Evolutionary conservation across 2,888 invertebrate genomes (phyloP).

Genomic region (Tupiocoris notatus): DNA sequence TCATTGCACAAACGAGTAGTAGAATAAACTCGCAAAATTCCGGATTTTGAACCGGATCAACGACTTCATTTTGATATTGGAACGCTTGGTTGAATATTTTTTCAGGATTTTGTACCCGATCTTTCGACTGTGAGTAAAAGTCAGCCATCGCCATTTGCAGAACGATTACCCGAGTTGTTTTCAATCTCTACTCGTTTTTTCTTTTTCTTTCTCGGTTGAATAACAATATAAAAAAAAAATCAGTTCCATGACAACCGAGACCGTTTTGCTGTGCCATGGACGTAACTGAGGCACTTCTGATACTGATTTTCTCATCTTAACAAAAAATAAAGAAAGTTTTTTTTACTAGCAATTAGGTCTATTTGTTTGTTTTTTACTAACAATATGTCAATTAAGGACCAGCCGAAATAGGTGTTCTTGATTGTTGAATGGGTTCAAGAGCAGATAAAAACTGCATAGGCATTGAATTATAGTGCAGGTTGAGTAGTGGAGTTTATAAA

Average conservation of each 20-base stretch:
- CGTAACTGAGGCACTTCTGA: background rate
- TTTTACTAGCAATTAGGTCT: background rate
- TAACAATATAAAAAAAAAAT: background rate
- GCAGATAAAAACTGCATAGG: too few relatives aligned
- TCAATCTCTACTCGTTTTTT: background rate
- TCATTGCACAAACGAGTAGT: background rate
- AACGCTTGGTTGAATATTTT: slow-evolving; percentile 49
- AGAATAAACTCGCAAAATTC: background rate
- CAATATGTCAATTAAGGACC: background rate
- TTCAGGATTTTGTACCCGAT: slow-evolving; percentile 58
- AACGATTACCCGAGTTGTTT: slow-evolving; percentile 18
- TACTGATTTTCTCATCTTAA: background rate
- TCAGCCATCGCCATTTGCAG: slow-evolving; percentile 49
- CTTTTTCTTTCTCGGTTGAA: background rate
- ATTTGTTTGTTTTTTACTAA: background rate
- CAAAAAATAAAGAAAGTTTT: too few relatives aligned
- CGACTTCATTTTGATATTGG: slow-evolving; percentile 1
- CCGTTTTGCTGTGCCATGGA: background rate
- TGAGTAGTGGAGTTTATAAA: too few relatives aligned
- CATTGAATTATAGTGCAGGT: too few relatives aligned
- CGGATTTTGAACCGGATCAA: background rate
- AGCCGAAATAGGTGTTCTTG: background rate
- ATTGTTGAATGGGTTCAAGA: too few relatives aligned
- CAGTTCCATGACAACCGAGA: background rate
- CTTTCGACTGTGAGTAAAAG: slow-evolving; percentile 57